phyloP scores from a whole-genome alignment of 2,797 vertebrate species.

The Phaenicophaeus curvirostris region DNA sequence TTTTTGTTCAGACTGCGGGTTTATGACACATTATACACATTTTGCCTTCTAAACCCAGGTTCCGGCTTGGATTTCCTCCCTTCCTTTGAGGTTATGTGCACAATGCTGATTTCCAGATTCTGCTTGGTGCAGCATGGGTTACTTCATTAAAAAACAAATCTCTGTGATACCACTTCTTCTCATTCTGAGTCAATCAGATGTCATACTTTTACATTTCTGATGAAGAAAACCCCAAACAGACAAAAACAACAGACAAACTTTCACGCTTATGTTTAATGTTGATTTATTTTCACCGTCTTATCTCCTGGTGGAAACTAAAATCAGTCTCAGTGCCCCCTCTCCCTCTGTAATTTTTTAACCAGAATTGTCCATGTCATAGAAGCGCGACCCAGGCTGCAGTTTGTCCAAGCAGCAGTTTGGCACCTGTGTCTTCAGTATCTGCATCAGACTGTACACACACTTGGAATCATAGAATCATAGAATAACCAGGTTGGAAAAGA shows the following conservation, averaged over 20 bases:
- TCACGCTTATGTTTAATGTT: not conserved
- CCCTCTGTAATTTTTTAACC: not conserved
- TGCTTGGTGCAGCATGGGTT: fast-evolving
- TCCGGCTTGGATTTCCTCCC: not conserved
- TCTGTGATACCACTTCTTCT: not conserved
- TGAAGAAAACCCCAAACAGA: not conserved
- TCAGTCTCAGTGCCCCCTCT: not conserved
- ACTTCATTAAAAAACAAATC: not conserved
- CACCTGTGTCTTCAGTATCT: not conserved
- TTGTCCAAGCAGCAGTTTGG: not conserved
- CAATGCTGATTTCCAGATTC: not conserved
- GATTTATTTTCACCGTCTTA: not conserved
- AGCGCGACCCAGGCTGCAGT: fast-evolving
- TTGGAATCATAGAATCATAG: too few relatives aligned
- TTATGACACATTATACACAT: not conserved
- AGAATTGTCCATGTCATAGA: not conserved
- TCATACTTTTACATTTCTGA: not conserved
- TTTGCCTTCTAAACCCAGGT: not conserved
- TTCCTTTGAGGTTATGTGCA: not conserved
- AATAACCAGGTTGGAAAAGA: too few relatives aligned
- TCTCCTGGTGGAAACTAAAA: not conserved
- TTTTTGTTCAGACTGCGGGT: not conserved
- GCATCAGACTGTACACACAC: not conserved
- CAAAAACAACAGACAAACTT: not conserved
- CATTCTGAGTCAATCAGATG: fast-evolving